These are phyloP conservation scores for Diorhabda elongata DNA, from an alignment of 1,140 invertebrate genomes.

Conservation along the genomic window DNA sequence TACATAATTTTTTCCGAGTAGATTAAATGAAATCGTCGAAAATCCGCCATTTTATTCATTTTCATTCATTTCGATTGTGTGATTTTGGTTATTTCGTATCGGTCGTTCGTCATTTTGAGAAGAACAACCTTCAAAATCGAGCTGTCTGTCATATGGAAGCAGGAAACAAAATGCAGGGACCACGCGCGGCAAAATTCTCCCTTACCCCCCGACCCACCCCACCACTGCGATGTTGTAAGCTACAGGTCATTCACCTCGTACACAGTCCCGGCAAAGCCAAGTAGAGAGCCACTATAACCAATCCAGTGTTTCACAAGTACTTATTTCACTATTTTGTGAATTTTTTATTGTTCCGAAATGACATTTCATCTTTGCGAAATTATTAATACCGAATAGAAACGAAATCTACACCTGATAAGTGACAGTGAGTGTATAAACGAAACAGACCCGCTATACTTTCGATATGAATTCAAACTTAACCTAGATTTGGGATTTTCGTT, in stretches of 20 bases:
- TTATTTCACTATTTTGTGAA: conserved; percentile 15
- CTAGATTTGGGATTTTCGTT: neutral
- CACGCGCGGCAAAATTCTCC: conserved; percentile 42
- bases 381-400: no score
- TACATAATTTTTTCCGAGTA: no score
- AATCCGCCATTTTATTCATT: no score
- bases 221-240: conserved; percentile 39
- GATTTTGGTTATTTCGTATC: no score
- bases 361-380: neutral
- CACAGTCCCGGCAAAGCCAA: conserved; percentile 42
- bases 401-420: neutral
- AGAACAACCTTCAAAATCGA: conserved; percentile 1
- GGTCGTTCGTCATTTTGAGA: neutral
- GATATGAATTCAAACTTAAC: neutral
- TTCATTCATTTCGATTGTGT: no score
- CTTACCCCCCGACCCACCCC: conserved; percentile 35
- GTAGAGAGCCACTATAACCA: conserved; percentile 14
- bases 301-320: conserved; percentile 32
- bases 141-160: conserved; percentile 17
- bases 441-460: neutral
- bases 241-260: conserved; percentile 46
- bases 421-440: neutral
- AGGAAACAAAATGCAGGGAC: conserved; percentile 24
- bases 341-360: neutral
- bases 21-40: no score